phyloP scores from a whole-genome alignment of 2,797 vertebrate genomes.

The Periparus ater region DNA sequence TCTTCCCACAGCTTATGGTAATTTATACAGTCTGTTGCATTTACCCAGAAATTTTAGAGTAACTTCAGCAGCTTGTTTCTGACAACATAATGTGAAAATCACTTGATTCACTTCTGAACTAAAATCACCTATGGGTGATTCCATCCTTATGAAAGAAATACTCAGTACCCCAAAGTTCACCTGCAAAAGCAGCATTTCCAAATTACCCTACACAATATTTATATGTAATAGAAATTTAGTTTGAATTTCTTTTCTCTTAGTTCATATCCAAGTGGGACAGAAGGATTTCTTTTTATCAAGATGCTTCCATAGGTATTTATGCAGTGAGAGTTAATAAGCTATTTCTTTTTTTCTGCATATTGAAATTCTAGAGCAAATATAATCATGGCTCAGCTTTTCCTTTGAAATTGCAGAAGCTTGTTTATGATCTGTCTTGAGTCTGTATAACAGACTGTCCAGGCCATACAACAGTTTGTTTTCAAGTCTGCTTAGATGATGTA shows the following conservation, averaged over 20 bases:
- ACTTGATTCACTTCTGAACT: background rate
- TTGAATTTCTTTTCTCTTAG: background rate
- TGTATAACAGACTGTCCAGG: conserved; percentile 51
- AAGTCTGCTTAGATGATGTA: conserved; percentile 51
- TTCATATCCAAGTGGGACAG: background rate
- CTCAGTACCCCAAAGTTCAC: background rate
- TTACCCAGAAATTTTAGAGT: background rate
- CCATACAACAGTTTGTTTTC: conserved; percentile 52
- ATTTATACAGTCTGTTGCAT: background rate
- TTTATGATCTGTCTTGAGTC: conserved; percentile 27
- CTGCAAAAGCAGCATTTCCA: background rate
- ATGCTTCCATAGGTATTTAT: background rate
- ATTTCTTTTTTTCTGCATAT: background rate
- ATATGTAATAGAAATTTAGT: background rate
- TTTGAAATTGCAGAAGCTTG: conserved; percentile 38
- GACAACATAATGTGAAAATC: background rate
- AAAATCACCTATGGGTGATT: background rate
- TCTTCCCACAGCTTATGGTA: background rate
- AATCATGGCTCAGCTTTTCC: background rate
- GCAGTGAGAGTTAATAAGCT: background rate
- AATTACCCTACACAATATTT: background rate
- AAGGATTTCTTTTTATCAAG: background rate
- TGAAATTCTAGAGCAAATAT: background rate
- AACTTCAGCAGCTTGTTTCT: background rate
- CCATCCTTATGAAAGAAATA: background rate